Percentiles rank a stretch among this genome's conserved stretches.
phyloP scores from a whole-genome alignment of 2,797 vertebrate genomes.

The Eutrigla gurnardus region DNA sequence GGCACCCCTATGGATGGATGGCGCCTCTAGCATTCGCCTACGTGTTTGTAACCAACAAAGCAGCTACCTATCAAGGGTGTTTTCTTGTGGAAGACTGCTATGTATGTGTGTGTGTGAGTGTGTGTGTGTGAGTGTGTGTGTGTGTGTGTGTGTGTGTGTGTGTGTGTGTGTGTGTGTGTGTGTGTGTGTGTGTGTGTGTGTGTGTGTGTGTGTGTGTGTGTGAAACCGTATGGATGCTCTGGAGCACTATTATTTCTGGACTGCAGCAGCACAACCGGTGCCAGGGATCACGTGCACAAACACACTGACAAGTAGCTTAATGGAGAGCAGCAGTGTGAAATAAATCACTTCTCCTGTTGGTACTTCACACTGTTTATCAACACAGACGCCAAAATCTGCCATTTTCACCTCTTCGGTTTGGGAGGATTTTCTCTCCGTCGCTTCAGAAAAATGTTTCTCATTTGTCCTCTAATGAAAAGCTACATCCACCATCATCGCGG shows the following conservation, averaged over 20 bases:
- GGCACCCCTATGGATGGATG: too few species aligned
- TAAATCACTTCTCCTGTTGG: not conserved
- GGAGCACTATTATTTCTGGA: constrained; percentile 6
- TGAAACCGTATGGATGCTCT: not conserved
- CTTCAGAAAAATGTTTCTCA: not conserved
- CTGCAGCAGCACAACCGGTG: not conserved
- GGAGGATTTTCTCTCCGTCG: not conserved
- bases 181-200: not conserved
- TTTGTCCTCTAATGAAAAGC: not conserved
- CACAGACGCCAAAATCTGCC: constrained; percentile 10
- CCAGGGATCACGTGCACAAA: not conserved
- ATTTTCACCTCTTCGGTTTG: constrained; percentile 16
- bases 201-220: not conserved
- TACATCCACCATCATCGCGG: not conserved
- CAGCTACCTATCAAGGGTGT: not conserved
- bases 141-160: too few species aligned
- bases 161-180: constrained; percentile 4
- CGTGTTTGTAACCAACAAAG: not conserved
- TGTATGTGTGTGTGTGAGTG: not conserved
- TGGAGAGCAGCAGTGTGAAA: constrained; percentile 3
- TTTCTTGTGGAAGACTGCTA: not conserved
- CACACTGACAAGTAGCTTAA: not conserved
- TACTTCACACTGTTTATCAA: constrained; percentile 30
- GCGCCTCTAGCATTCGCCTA: not conserved
- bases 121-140: not conserved